Base-by-base conservation (phyloP, 1,140 invertebrate genomes). In the Drosophila funebris region DNA sequence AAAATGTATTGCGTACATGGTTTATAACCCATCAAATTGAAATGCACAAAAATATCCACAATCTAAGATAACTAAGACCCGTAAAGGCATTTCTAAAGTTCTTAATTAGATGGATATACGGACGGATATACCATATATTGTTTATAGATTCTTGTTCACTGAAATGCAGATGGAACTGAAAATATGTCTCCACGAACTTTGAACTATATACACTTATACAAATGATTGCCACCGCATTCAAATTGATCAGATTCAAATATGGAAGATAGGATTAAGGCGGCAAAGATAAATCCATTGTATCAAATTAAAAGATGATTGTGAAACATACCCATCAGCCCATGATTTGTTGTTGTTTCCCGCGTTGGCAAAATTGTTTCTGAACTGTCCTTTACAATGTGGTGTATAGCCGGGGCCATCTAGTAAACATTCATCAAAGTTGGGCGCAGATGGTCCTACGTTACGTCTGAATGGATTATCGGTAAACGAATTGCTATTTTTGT, bases 321-420 rank as follows among this genome's bases (percentile, higher is more conserved):
- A 76, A 68, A 88, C 83, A 73, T 87, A 87, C 83, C 83, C 46
- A 53, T 88, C 72, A 37, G 43, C 4, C 74, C 82, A 78, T 20
- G 69, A 64, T 18, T 76, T 87, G 2, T 74, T 74, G 20, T 73
- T 72, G 61, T 41, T 64, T 27, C 67, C 58, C 1, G 18, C 43
- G 13, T 67, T 58, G 14, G 61, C 71, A 8, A 74, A 85, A 24
- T 20, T 76, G 58, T 76, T 77, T 13, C 52, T 43, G 46, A 16
- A 9, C 37, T 56, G 64, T 39, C 67, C 27, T 11, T 44, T 60
- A 37, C 57, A 60, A 8, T 60, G 48, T 9, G 57, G 22, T 16
- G 46, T 60, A 16, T 57, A 68, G 5, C 66, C 69, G 2, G 70
- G 67, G 27, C 71, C 74, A 2, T 73, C 67, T 6, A 78, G 37